Evolutionary conservation across 2,113 vertebrate genomes (phyloP), one percentile per base, ranked within the genome.

Genomic region (Seriola rivoliana): DNA sequence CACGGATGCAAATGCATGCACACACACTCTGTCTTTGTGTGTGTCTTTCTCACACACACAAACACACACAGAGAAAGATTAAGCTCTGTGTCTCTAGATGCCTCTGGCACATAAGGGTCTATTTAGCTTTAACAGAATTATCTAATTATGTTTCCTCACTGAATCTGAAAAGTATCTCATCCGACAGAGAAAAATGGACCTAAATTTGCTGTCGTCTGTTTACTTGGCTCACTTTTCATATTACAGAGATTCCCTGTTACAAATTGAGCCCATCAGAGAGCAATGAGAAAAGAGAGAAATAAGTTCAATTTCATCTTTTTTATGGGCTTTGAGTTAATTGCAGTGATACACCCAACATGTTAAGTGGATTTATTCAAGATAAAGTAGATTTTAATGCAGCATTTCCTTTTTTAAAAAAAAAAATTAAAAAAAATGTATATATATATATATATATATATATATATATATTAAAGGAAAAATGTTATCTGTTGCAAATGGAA

Each of bases 141-240:
- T 86, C 57, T 78, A 71, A 88, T 92, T 80, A 75, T 75, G 58
- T 85, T 87, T 78, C 34, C 63, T 52, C 1, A 40, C 25, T 76
- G 77, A 79, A 62, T 84, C 36, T 66, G 25, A 89, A 84, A 66
- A 59, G 0, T 50, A 71, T 74, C 21, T 78, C 21, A 75, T 75
- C 57, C 73, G 80, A 84, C 77, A 72, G 64, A 74, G 55, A 81
- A 55, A 23, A 78, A 81, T 71, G 8, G 52, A 29, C 13, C 8
- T 6, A 59, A 12, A 68, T 38, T 65, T 6, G 32, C 19, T 50
- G 19, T 60, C 23, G 4, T 59, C 12, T 60, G 3, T 69, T 71
- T 38, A 1, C 46, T 58, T 65, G 5, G 0, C 32, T 73, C n/a
- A 46, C 29, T 42, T 75, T 46, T 80, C 62, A 36, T 25, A 40